Evolutionary conservation across 2,888 invertebrate species (phyloP).

Genomic region (Eledona agricola): DNA sequence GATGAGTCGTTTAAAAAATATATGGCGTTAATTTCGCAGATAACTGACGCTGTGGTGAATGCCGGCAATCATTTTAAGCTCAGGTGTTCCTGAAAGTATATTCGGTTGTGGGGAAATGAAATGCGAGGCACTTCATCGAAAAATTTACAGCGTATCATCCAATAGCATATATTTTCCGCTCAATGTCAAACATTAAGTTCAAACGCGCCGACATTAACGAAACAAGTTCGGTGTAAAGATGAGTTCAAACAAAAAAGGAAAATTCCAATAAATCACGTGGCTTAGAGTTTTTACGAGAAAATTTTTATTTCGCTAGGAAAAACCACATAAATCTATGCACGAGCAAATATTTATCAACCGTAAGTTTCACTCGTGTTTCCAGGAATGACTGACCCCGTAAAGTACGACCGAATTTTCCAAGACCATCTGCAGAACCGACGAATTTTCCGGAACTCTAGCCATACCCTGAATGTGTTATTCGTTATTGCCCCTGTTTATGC

Average conservation of each 20-base stretch:
- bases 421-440: conserved; percentile 38
- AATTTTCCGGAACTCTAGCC: conserved; percentile 34
- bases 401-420: conserved; percentile 34
- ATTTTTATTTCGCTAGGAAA: conserved; percentile 15
- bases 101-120: conserved; percentile 20
- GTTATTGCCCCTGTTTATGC: conserved; percentile 37
- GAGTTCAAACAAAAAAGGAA: not conserved
- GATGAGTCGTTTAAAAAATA: conserved; percentile 6
- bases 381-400: conserved; percentile 36
- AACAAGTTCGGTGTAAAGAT: conserved; percentile 20
- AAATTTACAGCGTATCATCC: conserved; percentile 26
- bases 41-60: conserved; percentile 14
- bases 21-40: conserved; percentile 9
- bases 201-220: conserved; percentile 6
- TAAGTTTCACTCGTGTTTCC: conserved; percentile 25
- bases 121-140: conserved; percentile 20
- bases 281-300: conserved; percentile 6
- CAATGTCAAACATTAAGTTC: conserved; percentile 14
- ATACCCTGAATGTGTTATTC: conserved; percentile 37
- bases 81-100: conserved; percentile 25
- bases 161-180: conserved; percentile 28
- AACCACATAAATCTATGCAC: conserved; percentile 31
- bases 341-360: conserved; percentile 35
- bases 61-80: conserved; percentile 29
- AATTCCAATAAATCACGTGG: conserved; percentile 13